phyloP scores from a whole-genome alignment of 35 echinoderm and acorn worm genomes.

The Heliocidaris tuberculata region DNA sequence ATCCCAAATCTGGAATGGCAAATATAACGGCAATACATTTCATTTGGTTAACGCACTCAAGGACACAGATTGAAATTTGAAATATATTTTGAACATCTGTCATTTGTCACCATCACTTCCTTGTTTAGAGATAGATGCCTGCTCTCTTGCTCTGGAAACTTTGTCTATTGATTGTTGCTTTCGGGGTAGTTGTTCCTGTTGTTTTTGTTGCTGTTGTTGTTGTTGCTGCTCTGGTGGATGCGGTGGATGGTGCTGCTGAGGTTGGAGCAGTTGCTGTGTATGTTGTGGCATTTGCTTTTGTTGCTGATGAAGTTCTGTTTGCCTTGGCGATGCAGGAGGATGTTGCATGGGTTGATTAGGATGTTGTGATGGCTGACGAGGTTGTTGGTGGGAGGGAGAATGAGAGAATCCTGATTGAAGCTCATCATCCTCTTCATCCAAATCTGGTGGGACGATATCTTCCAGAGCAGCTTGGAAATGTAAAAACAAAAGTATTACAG shows the following conservation, averaged over 20 bases:
- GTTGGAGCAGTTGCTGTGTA: background rate
- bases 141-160: background rate
- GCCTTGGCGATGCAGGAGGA: background rate
- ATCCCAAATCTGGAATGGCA: too few species aligned
- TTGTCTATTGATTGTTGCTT: background rate
- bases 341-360: background rate
- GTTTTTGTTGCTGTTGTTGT: background rate
- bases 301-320: background rate
- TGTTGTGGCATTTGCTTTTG: background rate
- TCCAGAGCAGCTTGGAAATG: constrained; percentile 44
- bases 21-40: background rate
- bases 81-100: background rate
- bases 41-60: background rate
- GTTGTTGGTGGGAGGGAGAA: background rate
- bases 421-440: constrained; percentile 58
- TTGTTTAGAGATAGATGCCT: background rate
- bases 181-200: background rate
- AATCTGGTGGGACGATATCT: constrained; percentile 44
- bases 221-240: background rate
- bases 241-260: background rate
- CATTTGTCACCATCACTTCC: background rate
- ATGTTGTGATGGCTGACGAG: background rate
- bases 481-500: background rate
- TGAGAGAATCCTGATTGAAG: background rate
- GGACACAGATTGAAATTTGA: background rate